A percentile compares a stretch with the other conserved stretches of the same genome.
Conservation (phyloP, 2,888 invertebrate genomes). For the Patella ulyssiponensis region DNA sequence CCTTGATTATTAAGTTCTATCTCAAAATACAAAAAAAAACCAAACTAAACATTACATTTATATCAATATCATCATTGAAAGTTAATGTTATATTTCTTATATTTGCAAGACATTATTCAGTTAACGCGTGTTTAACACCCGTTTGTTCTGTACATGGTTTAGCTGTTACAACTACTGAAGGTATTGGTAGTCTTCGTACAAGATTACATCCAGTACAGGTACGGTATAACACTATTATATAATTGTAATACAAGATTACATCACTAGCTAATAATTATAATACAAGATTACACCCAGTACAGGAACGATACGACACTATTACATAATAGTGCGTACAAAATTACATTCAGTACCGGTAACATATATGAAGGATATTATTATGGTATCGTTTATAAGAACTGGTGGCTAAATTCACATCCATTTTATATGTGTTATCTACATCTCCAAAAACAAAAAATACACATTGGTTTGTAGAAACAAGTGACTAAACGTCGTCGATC, state of each 20-base stretch:
- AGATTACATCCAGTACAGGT: constrained; percentile 68
- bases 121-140: constrained; percentile 82
- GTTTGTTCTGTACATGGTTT: constrained; percentile 88
- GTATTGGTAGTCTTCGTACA: constrained; percentile 83
- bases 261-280: too few species aligned
- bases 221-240: background rate
- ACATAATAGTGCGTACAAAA: constrained; percentile 64
- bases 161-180: constrained; percentile 93
- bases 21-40: too few species aligned
- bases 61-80: too few species aligned
- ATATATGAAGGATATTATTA: too few species aligned
- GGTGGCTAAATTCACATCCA: too few species aligned
- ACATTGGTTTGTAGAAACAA: too few species aligned
- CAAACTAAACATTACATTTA: too few species aligned
- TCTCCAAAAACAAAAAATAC: too few species aligned
- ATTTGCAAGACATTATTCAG: constrained; percentile 49
- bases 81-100: background rate
- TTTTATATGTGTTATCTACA: too few species aligned
- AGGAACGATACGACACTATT: constrained; percentile 43
- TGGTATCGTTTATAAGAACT: too few species aligned
- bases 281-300: constrained; percentile 65
- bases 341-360: constrained; percentile 70
- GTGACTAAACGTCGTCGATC: too few species aligned
- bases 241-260: constrained; percentile 78
- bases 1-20: too few species aligned